Conservation (phyloP, 2,888 invertebrate species). For the Tricholauxania praeusta region DNA sequence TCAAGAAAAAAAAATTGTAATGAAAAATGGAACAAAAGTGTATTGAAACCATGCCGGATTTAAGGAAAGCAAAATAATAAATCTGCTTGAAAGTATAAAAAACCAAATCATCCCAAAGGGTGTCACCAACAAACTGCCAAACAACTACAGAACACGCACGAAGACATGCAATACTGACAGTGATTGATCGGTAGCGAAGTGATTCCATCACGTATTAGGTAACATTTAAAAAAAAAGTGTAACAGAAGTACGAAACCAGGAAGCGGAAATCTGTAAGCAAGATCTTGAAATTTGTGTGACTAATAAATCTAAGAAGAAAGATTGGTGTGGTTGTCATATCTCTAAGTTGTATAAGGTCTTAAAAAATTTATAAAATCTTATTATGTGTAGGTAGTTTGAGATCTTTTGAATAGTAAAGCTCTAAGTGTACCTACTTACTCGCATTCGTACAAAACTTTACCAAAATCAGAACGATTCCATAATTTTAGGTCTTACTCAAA, state of each 20-base stretch:
- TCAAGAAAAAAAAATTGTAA: slow-evolving; percentile 33
- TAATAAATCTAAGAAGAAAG: slow-evolving; percentile 12
- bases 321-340: background rate
- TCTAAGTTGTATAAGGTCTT: no score
- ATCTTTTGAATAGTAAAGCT: no score
- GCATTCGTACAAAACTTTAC: no score
- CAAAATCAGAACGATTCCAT: no score
- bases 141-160: slow-evolving; percentile 39
- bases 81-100: slow-evolving; percentile 21
- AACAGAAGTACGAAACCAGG: slow-evolving; percentile 33
- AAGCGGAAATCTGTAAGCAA: background rate
- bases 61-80: background rate
- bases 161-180: slow-evolving; percentile 49
- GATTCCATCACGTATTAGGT: slow-evolving; percentile 50
- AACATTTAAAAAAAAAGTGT: slow-evolving; percentile 59
- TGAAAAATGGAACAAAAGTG: slow-evolving; percentile 21
- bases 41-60: background rate
- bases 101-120: slow-evolving; percentile 19
- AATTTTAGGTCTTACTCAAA: no score
- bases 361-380: no score
- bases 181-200: slow-evolving; percentile 57
- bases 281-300: background rate
- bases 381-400: no score
- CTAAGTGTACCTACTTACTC: no score
- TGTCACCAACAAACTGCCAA: slow-evolving; percentile 31